Conservation (phyloP, 2,113 vertebrate genomes). For the Rhinichthys klamathensis region DNA sequence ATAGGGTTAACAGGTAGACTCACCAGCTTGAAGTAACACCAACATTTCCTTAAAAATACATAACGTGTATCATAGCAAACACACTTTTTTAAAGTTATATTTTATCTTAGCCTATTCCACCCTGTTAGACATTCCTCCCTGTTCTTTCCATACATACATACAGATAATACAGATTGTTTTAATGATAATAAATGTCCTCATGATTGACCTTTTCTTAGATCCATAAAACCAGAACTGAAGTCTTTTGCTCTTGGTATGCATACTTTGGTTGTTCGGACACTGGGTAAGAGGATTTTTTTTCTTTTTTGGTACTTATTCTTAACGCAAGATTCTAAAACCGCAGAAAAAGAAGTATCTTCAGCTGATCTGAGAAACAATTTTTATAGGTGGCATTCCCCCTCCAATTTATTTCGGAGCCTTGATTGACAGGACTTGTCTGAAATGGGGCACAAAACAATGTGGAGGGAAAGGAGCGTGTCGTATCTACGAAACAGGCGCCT, state of each 20-base stretch:
- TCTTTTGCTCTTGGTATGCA: slow-evolving; percentile 87
- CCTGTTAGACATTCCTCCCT: no score
- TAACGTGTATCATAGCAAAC: no score
- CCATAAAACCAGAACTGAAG: slow-evolving; percentile 85
- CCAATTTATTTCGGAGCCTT: slow-evolving; percentile 92
- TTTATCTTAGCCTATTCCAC: no score
- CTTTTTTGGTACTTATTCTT: neutral
- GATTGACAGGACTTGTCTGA: slow-evolving; percentile 90
- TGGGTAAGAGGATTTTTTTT: slow-evolving; percentile 78
- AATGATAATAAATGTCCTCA: neutral
- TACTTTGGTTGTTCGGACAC: slow-evolving; percentile 74
- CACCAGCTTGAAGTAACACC: no score
- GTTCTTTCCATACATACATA: no score
- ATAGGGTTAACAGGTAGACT: neutral
- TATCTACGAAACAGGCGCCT: slow-evolving; percentile 79
- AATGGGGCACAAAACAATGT: slow-evolving; percentile 85
- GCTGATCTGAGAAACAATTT: slow-evolving; percentile 9
- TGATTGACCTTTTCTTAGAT: slow-evolving; percentile 70
- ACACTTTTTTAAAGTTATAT: no score
- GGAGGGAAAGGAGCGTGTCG: slow-evolving; percentile 84
- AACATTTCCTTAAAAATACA: no score
- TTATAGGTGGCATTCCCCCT: slow-evolving; percentile 90
- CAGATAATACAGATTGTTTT: no score
- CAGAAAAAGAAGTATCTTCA: neutral
- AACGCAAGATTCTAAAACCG: neutral